These are phyloP conservation scores for Neosilurus mollespiculum DNA, from an alignment of 2,797 vertebrate genomes.

Conservation along the genomic window DNA sequence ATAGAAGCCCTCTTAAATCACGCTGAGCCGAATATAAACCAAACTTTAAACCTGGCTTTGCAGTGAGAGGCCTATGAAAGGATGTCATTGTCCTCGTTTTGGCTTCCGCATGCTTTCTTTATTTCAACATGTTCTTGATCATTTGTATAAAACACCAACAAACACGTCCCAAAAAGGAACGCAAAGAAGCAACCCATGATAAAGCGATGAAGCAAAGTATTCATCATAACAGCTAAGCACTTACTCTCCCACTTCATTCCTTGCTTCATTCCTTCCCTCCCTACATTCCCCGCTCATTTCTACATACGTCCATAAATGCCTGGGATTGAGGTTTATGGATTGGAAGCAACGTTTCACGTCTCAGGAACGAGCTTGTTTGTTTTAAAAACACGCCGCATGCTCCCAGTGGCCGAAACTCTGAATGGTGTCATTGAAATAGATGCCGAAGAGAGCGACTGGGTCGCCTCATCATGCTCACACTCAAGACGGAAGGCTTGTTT, in stretches of 20 bases:
- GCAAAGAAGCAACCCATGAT: constrained; percentile 23
- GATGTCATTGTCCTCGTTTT: constrained; percentile 30
- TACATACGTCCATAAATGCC: constrained; percentile 44
- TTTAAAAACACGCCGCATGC: constrained; percentile 54
- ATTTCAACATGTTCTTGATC: constrained; percentile 19
- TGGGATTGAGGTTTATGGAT: constrained; percentile 48
- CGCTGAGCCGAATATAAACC: constrained; percentile 36
- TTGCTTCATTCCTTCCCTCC: constrained; percentile 36
- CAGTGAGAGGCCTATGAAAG: constrained; percentile 37
- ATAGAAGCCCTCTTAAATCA: constrained; percentile 43
- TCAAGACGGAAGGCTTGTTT: constrained; percentile 50
- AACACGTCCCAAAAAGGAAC: constrained; percentile 2
- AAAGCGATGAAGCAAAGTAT: constrained; percentile 30
- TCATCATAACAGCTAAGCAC: constrained; percentile 24
- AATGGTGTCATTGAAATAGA: constrained; percentile 57
- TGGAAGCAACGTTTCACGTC: constrained; percentile 50
- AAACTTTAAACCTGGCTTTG: constrained; percentile 35
- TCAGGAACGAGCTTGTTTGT: constrained; percentile 57
- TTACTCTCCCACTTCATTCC: constrained; percentile 40
- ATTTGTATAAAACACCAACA: constrained; percentile 28
- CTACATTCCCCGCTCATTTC: constrained; percentile 26
- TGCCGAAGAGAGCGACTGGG: constrained; percentile 39
- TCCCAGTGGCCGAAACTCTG: constrained; percentile 50
- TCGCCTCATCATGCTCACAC: constrained; percentile 22
- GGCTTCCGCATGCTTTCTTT: constrained; percentile 14